Evolutionary conservation across 1,140 invertebrate species (phyloP).

Genomic region (Leptoteleia sp.): DNA sequence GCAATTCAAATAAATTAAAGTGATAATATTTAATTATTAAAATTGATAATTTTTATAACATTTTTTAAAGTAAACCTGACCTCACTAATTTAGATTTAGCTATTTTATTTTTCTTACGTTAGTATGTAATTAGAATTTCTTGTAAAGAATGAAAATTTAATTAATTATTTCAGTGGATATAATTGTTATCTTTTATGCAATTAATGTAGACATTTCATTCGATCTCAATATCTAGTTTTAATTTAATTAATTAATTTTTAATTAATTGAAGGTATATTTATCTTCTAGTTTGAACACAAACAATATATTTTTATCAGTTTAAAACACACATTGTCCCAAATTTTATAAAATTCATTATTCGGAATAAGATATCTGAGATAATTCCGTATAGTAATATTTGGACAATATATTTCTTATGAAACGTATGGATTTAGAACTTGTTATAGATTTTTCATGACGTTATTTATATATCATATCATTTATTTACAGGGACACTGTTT

Average conservation of each 20-base stretch:
- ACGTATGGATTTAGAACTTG: slow-evolving; percentile 18
- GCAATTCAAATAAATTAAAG: no score
- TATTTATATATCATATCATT: slow-evolving; percentile 6
- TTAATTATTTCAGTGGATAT: background rate
- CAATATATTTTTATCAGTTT: slow-evolving; percentile 2
- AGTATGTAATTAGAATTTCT: no score
- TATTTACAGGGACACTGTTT: slow-evolving; percentile 9
- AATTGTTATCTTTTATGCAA: slow-evolving; percentile 6
- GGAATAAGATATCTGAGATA: background rate
- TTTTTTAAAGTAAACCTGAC: no score
- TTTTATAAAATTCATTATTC: slow-evolving; percentile 7
- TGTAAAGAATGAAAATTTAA: no score
- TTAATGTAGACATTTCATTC: background rate
- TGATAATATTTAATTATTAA: no score
- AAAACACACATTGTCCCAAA: background rate
- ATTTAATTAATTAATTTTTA: no score
- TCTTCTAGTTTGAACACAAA: slow-evolving; percentile 2
- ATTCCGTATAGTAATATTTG: slow-evolving; percentile 30
- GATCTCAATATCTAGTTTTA: slow-evolving; percentile 39
- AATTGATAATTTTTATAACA: no score
- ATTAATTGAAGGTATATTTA: slow-evolving; percentile 18
- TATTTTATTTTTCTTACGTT: no score
- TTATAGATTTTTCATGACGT: slow-evolving; percentile 2
- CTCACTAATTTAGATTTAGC: no score
- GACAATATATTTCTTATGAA: slow-evolving; percentile 35